Conservation (phyloP, 2,888 invertebrate genomes). For the Ctena decussata region DNA sequence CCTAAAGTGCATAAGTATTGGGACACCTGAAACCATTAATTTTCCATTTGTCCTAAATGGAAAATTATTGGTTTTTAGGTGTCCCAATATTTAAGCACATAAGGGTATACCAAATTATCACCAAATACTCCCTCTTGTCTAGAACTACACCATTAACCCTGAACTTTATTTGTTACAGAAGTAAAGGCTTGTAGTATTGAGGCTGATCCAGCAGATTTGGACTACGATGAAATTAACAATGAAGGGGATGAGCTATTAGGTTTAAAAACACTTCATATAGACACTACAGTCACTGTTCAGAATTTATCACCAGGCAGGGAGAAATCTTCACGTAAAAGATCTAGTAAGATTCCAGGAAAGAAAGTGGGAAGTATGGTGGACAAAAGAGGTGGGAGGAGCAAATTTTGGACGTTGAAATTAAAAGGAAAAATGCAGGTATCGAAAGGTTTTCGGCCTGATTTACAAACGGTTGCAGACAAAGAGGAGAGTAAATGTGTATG, state of each 20-base stretch:
- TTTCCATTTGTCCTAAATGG: too few species aligned
- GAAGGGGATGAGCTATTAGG: constrained; percentile 50
- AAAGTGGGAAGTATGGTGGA: not conserved
- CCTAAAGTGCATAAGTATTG: too few species aligned
- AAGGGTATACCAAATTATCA: too few species aligned
- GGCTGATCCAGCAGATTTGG: constrained; percentile 45
- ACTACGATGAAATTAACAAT: constrained; percentile 57
- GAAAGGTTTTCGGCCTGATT: constrained; percentile 58
- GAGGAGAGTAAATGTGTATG: constrained; percentile 88
- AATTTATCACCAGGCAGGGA: not conserved
- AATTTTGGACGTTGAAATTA: constrained; percentile 79
- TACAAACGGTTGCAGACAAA: constrained; percentile 25
- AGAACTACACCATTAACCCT: too few species aligned
- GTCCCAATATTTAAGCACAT: too few species aligned
- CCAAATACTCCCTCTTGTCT: too few species aligned
- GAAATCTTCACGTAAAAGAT: not conserved
- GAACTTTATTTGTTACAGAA: constrained; percentile 23
- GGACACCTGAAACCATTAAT: too few species aligned
- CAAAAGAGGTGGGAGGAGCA: constrained; percentile 61
- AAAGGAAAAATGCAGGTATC: constrained; percentile 71
- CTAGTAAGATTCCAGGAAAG: constrained; percentile 27
- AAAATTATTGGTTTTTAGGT: too few species aligned
- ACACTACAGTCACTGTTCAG: constrained; percentile 19
- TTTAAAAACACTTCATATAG: constrained; percentile 11
- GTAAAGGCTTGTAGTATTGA: constrained; percentile 31